Evolutionary conservation across 2,113 vertebrate genomes (phyloP), one percentile per base, ranked within the genome.

Genomic region (Seriola quinqueradiata): DNA sequence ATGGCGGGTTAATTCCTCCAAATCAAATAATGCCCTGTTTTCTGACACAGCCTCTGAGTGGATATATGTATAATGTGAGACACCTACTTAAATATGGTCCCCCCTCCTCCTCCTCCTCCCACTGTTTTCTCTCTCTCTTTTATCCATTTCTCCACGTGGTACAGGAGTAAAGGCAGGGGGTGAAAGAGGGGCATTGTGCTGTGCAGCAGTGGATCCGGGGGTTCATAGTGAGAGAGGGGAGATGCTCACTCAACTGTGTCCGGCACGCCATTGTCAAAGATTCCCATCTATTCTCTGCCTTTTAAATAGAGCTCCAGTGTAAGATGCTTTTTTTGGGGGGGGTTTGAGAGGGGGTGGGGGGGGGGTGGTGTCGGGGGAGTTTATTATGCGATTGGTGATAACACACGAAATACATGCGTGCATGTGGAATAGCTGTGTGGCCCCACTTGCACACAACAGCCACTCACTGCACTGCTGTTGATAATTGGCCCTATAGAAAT

Each of bases 161-260:
- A 94, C 94, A 94, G 94, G 93, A 94, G 94, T 92, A 86, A 90
- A 93, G 92, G 93, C 92, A 83, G 89, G 92, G 94, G 93, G 91
- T 95, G 93, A 95, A 95, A 95, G 94, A 93, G 92, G 92, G 82
- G 91, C 93, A 94, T 96, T 96, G 95, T 96, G 92, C 89, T 81
- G 86, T 88, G 92, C 90, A 81, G 93, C 93, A 94, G 92, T 86
- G 90, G 93, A 94, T 94, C 94, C 94, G 91, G 95, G 95, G 95
- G 93, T 94, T 94, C 93, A 94, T 91, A 93, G 91, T 88, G 93
- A 90, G 89, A 90, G 91, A 90, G 89, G 91, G 93, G 93, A 93
- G 95, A 95, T 95, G 95, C 94, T 95, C 95, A 96, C 94, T 95
- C 94, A 95, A 95, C 95, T 95, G 95, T 95, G 95, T 95, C 95